Evolutionary conservation across 1,140 invertebrate species (phyloP).

Genomic region (Dinothrombium tinctorium): DNA sequence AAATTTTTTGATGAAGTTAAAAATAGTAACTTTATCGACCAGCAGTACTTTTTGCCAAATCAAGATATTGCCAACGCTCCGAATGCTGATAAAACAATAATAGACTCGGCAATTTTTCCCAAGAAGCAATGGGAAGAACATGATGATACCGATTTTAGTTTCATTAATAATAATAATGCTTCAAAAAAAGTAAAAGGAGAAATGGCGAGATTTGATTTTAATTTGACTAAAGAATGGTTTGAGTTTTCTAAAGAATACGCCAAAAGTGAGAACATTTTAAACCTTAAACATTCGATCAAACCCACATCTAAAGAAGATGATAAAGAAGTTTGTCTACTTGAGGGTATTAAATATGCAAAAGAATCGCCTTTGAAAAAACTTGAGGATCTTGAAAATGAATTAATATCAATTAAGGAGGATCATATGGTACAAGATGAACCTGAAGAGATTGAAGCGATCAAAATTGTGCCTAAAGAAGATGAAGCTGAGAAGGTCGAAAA

Average conservation of each 20-base stretch:
- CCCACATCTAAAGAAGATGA: neutral
- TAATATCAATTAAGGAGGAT: neutral
- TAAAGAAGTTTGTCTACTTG: neutral
- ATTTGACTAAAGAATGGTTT: neutral
- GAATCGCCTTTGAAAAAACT: neutral
- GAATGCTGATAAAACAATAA: neutral
- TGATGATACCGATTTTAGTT: no score
- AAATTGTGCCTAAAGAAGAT: constrained; percentile 1
- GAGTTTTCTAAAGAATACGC: neutral
- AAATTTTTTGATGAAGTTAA: no score
- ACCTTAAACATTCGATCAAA: neutral
- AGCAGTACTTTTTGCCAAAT: no score
- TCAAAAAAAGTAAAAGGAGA: neutral
- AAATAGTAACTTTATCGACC: no score
- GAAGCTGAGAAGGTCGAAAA: neutral
- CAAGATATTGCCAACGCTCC: no score
- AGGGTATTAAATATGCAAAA: neutral
- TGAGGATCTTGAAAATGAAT: neutral
- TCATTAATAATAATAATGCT: neutral
- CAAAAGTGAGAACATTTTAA: neutral
- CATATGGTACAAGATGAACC: neutral
- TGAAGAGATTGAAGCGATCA: constrained; percentile 1
- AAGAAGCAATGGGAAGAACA: no score
- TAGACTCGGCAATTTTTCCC: no score
- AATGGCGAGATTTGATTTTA: neutral